Conservation (phyloP, 2,113 vertebrate genomes). For the Grallaria varia region DNA sequence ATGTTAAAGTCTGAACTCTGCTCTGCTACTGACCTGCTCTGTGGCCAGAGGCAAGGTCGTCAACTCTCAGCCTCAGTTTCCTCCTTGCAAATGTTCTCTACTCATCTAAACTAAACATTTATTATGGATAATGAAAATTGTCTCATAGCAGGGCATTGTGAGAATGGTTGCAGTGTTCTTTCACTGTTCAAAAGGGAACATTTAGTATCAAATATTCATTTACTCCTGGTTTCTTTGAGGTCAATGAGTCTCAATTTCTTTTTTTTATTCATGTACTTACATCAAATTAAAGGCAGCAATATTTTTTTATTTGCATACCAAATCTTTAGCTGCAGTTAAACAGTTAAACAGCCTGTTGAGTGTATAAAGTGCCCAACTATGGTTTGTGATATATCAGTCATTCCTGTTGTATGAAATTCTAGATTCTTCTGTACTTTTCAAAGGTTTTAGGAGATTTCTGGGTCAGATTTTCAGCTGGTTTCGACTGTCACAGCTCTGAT, state of each 20-base stretch:
- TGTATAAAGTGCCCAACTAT: not conserved
- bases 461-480: conserved; percentile 1
- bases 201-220: not conserved
- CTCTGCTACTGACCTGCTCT: not conserved
- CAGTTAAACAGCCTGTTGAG: not conserved
- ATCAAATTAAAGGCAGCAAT: not conserved
- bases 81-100: not conserved
- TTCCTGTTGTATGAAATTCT: not conserved
- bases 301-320: not conserved
- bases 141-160: not conserved
- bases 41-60: not conserved
- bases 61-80: not conserved
- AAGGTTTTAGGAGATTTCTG: not conserved
- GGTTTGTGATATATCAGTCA: not conserved
- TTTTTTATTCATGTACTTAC: not conserved
- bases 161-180: not conserved
- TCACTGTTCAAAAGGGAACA: not conserved
- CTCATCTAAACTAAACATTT: not conserved
- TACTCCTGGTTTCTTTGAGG: not conserved
- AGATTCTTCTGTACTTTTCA: not conserved
- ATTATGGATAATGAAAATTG: not conserved
- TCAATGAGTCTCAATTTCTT: not conserved
- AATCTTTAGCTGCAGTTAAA: not conserved
- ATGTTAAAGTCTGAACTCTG: not conserved
- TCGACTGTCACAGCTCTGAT: not conserved